Evolutionary conservation across 2,888 invertebrate species (phyloP).

Genomic region (Gymnocheta viridis): DNA sequence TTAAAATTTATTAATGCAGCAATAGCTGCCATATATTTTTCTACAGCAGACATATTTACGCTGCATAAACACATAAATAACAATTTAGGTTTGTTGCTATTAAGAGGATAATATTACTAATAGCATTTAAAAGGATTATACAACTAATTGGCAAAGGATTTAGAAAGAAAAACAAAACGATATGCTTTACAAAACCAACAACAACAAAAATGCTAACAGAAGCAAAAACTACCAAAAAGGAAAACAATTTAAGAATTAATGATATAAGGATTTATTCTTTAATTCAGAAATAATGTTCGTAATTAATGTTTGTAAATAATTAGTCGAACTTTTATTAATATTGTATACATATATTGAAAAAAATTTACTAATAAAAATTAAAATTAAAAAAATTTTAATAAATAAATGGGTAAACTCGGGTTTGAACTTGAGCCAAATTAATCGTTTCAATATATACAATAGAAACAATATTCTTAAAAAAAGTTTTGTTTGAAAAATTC

Average conservation of each 20-base stretch:
- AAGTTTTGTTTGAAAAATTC: too few species aligned
- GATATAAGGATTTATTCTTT: not conserved
- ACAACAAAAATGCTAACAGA: not conserved
- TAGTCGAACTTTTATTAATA: too few species aligned
- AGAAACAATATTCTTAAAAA: too few species aligned
- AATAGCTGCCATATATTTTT: not conserved
- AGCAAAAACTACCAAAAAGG: not conserved
- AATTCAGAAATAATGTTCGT: too few species aligned
- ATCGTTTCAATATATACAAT: too few species aligned
- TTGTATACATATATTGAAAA: too few species aligned
- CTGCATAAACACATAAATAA: slow-evolving; percentile 40
- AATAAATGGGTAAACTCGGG: too few species aligned
- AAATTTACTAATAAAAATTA: too few species aligned
- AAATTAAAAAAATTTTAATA: too few species aligned
- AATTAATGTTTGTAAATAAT: too few species aligned
- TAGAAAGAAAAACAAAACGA: not conserved
- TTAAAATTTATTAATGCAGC: slow-evolving; percentile 39
- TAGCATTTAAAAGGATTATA: slow-evolving; percentile 39
- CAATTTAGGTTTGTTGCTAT: slow-evolving; percentile 17
- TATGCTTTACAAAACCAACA: too few species aligned
- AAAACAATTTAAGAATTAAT: not conserved
- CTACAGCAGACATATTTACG: not conserved
- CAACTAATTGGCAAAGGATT: slow-evolving; percentile 14
- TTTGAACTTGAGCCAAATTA: too few species aligned
- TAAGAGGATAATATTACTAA: slow-evolving; percentile 12